Base-by-base conservation (phyloP, 1,140 invertebrate genomes). In the Zeugodacus cucurbitae region DNA sequence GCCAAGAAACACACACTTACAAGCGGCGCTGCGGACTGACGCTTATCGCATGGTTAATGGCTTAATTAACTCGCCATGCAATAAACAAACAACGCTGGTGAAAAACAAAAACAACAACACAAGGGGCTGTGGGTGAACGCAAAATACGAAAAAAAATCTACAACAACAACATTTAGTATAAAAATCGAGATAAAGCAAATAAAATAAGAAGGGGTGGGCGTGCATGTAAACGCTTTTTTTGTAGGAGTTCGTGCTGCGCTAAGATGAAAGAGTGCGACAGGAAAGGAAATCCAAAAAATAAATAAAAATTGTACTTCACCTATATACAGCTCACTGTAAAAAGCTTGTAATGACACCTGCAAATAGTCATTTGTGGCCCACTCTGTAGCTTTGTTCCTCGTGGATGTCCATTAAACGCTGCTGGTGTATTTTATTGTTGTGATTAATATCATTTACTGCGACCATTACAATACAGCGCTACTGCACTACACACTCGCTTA, bases 41-140 rank as follows among this genome's bases (percentile, higher is more conserved):
- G 74, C 74, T 82, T 82, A 82, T 82, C 74, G 74, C 74, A 26
- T 29, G 74, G 22, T 48, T 82, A 82, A 82, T 82, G 74, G 74
- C 74, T 82, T 82, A 82, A 82, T 82, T 82, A 82, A 82, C 74
- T 82, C 74, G 4, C 74, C 41, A 82, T 26, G 74, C 37, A 82
- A 82, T 48, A 82, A 82, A 82, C 74, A 82, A 78, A 78, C 74
- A 54, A 26, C 48, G 41, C 26, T 26, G 26, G 34, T 41, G 10
- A 44, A 74, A 48, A 54, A 82, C 26, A 8, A 54, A 82, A 48
- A 8, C n/a, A 17, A n/a, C 74, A 11, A 48, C n/a, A 26, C 44
- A 26, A 26, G 26, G 22, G n/a, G 37, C n/a, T 48, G 41, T 48
- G 74, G 74, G 44, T 82, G 26, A 82, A 26, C n/a, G 37, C 22